Base-by-base conservation (phyloP, 1,140 invertebrate genomes). In the Drosophila dunni region DNA sequence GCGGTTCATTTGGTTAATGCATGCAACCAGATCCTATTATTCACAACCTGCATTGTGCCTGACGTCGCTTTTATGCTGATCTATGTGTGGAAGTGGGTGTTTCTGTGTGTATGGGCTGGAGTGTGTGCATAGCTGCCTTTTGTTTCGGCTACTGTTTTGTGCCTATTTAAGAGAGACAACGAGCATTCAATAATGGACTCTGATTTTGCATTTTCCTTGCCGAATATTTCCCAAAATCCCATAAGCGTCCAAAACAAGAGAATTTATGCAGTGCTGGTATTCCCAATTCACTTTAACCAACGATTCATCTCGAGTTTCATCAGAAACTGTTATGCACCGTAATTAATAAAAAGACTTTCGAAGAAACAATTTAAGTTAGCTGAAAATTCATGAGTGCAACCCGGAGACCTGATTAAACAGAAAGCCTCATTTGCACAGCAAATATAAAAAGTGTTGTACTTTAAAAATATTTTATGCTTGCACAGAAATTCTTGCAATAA, bases 1-100 rank as follows among this genome's bases (percentile, higher is more conserved):
- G 82, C 79, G 82, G 82, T 86, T 86, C 82, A 86, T 86, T 86
- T 86, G 83, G 82, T 88, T 86, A 86, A 86, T 86, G 82, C 82
- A 86, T 78, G 79, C 84, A 50, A 76, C 74, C 65, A 67, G 61
- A 71, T 83, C 76, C 82, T 76, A 88, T 86, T 88, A 88, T 88
- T 86, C 79, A 82, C 71, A 68, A 62, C 13, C 24, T 76, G 75
- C 82, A 86, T 86, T 86, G 75, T 81, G 62, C 51, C 57, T 40
- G 53, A 40, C 67, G 62, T 60, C 68, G 69, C 78, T 74, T 77
- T 60, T 50, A 40, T 67, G 9, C 36, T 56, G 15, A 29, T 44
- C 38, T 51, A 36, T 40, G 42, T 17, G 33, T 45, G 50, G 17
- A 56, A 44, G 13, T 11, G 13, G 7, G 11, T 64, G 42, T 38